These are phyloP conservation scores for Tenualosa ilisha DNA, from an alignment of 2,797 vertebrate species.

Conservation along the genomic window DNA sequence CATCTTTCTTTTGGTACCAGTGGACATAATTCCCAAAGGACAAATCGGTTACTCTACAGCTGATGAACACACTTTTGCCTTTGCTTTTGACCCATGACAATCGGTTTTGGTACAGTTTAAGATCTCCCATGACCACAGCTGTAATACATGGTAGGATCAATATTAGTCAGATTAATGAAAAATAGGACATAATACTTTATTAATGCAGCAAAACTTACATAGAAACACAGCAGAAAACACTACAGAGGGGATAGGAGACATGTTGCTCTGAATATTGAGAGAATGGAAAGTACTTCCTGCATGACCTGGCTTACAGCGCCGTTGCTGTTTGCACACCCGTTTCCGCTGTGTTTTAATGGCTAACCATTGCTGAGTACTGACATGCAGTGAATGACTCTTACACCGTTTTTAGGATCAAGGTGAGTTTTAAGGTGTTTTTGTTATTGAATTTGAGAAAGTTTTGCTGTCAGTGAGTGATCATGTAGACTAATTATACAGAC, in stretches of 20 bases:
- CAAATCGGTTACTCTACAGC: neutral
- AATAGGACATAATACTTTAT: too few species aligned
- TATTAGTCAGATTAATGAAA: neutral
- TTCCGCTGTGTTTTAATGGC: neutral
- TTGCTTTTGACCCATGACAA: neutral
- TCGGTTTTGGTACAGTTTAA: constrained; percentile 15
- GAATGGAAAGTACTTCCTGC: neutral
- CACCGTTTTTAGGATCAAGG: too few species aligned
- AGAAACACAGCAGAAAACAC: neutral
- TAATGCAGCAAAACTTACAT: neutral
- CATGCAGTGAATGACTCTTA: neutral
- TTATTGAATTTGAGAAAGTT: neutral
- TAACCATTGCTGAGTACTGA: neutral
- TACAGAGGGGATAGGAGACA: neutral
- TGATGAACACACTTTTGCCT: constrained; percentile 20
- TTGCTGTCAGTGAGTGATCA: neutral
- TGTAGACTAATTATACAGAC: neutral
- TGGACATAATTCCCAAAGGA: neutral
- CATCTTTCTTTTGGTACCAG: constrained; percentile 19
- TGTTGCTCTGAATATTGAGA: neutral
- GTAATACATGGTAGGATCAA: neutral
- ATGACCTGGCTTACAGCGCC: neutral
- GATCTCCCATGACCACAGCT: constrained; percentile 10
- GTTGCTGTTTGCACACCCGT: neutral
- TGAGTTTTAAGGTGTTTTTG: neutral